Base-by-base conservation (phyloP, 2,888 invertebrate genomes). In the Saturnia japonica region DNA sequence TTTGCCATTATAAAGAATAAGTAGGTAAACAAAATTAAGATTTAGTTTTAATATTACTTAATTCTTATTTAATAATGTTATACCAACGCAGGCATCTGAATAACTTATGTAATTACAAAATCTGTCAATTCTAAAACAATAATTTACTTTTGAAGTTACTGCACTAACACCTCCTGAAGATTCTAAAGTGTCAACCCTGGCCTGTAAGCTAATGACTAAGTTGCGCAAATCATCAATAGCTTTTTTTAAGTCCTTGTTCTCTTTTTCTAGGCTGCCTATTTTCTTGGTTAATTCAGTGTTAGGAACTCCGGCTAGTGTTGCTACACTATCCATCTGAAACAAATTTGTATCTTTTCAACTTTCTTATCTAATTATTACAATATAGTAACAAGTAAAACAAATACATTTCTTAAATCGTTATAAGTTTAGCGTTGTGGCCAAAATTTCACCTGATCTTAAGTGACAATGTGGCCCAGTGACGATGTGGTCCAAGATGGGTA, bases 241-340 rank as follows among this genome's bases (percentile, higher is more conserved):
- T 82, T 90, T 91, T 73, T 91, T 94, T 66, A 96, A 84, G 72
- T 94, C 91, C 68, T 86, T 79, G 79, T 95, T 95, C 74, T 96
- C 95, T 74, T 94, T 95, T 79, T 96, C 96, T 68, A 96, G 83
- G 54, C 83, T 80, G 72, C 88, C 90, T 71, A 96, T 82, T 80
- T 95, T 95, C 77, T 91, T 94, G 69, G 89, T 87, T 43, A 96
- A 82, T 82, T 95, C 95, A 70, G 93, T 94, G 78, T 94, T 94
- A 28, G 95, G 91, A 70, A 94, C 91, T 74, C 94, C 93, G 74
- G 95, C 94, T 74, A 95, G 82, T 51, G 94, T 91, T 74, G 95
- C 95, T 75, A 96, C 95, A 81, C 95, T 95, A 78, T 96, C 96
- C 95, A 96, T 95, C 96, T 96, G 85, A 68, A 94, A 93, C 75